phyloP scores from a whole-genome alignment of 1,140 invertebrate genomes.

The Eriosoma lanigerum region DNA sequence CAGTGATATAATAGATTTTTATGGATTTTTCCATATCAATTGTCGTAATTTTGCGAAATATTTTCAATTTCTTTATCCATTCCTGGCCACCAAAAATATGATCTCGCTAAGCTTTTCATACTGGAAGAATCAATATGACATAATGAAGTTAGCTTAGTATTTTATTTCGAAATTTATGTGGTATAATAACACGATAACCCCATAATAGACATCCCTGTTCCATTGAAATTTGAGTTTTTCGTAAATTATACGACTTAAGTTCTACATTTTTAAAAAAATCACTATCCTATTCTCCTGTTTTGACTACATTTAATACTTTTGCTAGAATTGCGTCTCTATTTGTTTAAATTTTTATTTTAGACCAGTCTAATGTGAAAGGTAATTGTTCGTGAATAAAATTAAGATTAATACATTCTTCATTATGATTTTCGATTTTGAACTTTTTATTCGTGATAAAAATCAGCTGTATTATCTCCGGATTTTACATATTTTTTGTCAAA shows the following conservation, averaged over 20 bases:
- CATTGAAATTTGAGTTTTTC: too few relatives aligned
- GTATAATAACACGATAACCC: conserved; percentile 56
- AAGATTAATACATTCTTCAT: too few relatives aligned
- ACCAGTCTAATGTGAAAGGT: conserved; percentile 14
- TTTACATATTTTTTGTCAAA: conserved; percentile 58
- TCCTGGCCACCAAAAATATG: too few relatives aligned
- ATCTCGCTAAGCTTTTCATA: conserved; percentile 52
- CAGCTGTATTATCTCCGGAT: conserved; percentile 57
- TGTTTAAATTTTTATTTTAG: conserved; percentile 45
- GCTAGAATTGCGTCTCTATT: conserved; percentile 34
- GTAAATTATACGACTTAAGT: too few relatives aligned
- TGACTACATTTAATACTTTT: conserved; percentile 53
- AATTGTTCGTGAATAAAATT: conserved; percentile 5
- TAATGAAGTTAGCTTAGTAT: conserved; percentile 52
- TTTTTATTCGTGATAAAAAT: too few relatives aligned
- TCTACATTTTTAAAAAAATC: too few relatives aligned
- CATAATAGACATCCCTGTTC: too few relatives aligned
- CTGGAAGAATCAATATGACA: conserved; percentile 53
- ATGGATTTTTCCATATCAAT: too few relatives aligned
- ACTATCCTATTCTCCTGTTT: conserved; percentile 54
- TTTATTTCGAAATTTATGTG: conserved; percentile 18
- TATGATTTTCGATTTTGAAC: too few relatives aligned
- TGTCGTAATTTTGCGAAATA: too few relatives aligned
- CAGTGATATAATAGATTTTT: too few relatives aligned
- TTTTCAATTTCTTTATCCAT: too few relatives aligned